A percentile compares a stretch with the other conserved stretches of the same genome.
These are phyloP conservation scores for Frankliniella intonsa DNA, from an alignment of 2,888 invertebrate species.

Conservation along the genomic window DNA sequence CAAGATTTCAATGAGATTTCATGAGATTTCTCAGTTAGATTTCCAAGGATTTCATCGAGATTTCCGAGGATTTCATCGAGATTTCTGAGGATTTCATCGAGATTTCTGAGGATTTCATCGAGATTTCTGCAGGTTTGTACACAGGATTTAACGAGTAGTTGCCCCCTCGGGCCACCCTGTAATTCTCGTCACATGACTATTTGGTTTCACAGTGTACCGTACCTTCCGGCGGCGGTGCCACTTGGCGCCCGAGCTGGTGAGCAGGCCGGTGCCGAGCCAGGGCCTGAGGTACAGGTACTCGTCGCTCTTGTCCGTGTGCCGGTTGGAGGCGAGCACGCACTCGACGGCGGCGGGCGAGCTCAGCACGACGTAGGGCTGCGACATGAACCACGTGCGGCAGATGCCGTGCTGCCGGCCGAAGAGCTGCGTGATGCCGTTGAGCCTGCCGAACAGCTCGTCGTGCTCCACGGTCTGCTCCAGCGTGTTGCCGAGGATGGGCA, in stretches of 20 bases:
- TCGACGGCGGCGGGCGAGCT: constrained; percentile 52
- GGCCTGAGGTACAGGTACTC: constrained; percentile 55
- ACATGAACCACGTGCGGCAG: constrained; percentile 52
- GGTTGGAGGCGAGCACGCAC: constrained; percentile 54
- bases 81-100: no score
- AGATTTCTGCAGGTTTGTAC: no score
- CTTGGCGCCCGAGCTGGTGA: constrained; percentile 54
- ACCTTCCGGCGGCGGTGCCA: constrained; percentile 58
- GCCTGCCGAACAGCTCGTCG: constrained; percentile 52
- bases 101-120: no score
- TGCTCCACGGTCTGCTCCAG: constrained; percentile 57
- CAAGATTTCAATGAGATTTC: no score
- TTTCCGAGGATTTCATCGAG: no score
- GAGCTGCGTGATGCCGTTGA: constrained; percentile 49
- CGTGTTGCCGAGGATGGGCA: constrained; percentile 59
- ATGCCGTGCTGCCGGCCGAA: constrained; percentile 52
- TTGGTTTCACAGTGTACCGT: no score
- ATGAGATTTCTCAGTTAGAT: no score
- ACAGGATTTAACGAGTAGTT: no score
- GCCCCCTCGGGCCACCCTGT: no score
- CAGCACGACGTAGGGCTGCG: constrained; percentile 50
- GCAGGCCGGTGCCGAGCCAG: constrained; percentile 57
- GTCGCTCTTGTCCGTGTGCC: constrained; percentile 56
- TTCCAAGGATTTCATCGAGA: no score
- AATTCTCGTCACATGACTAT: no score